Conservation (phyloP, 2,113 vertebrate species). For the Bos indicus region DNA sequence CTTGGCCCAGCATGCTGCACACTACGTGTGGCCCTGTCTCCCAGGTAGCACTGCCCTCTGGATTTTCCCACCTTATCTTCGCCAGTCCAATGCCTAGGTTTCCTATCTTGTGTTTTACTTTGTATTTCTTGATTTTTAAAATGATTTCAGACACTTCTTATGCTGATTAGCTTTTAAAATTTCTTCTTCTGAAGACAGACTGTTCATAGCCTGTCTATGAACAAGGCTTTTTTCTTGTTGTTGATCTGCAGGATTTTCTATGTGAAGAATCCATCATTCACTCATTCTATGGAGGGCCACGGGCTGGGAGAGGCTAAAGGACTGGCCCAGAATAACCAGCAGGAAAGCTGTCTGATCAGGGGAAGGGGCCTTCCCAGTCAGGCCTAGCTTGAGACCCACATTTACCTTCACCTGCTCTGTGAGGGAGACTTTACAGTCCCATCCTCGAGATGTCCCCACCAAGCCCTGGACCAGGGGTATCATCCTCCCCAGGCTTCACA, state of each 20-base stretch:
- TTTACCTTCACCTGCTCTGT: background rate
- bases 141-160: background rate
- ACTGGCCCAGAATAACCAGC: background rate
- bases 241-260: background rate
- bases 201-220: background rate
- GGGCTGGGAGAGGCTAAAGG: background rate
- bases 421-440: background rate
- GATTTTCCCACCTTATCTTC: background rate
- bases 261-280: background rate
- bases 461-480: background rate
- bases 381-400: background rate
- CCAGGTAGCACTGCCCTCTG: background rate
- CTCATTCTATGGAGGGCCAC: background rate
- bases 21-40: background rate
- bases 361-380: background rate
- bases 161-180: background rate
- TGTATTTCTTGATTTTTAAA: background rate
- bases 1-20: background rate
- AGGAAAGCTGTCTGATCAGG: background rate
- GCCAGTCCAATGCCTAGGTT: no score
- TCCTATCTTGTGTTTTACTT: background rate
- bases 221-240: background rate
- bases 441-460: rapidly evolving
- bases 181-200: background rate
- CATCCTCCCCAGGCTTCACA: background rate